Base-by-base conservation (phyloP, 2,113 vertebrate genomes). In the Phodopus roborovskii region DNA sequence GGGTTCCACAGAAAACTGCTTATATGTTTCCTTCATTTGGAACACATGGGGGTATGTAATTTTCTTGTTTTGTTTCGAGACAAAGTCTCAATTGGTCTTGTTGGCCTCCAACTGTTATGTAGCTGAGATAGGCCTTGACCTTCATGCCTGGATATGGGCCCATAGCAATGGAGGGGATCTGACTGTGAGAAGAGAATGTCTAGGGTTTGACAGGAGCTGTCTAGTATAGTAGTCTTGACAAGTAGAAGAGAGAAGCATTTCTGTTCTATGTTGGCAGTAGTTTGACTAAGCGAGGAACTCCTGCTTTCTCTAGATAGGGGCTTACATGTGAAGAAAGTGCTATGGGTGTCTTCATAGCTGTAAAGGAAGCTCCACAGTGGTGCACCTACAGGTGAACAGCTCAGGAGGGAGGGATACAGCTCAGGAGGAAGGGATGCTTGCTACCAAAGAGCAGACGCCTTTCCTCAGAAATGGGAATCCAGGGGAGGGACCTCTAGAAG, bases 41-140 rank as follows among this genome's bases (percentile, higher is more conserved):
- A 30, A 2, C 5, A 0, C 19, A 56, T 1, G 15, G 22, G 36
- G 0, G 24, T 58, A 36, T 58, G 20, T 30, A 19, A 42, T 74
- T 87, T n/a, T 87, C 42, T 39, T 73, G 1, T 53, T 87, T 73
- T 73, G 48, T 56, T 71, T 88, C 56, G 70, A 42, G 70, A 74
- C 70, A 30, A 48, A 26, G 70, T 74, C 70, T 7, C 36, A 5
- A 7, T 24, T 73, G 26, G 15, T 53, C 50, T 7, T 53, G 50
- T 28, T 56, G 66, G 50, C 50, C 68, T 88, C 48, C 70, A 71
- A 71, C 12, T 39, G 48, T 48, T 87, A 26, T 42, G 8, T 39
- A 73, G 16, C 50, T 48, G 36, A 73, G 20, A 7, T 36, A 56
- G 66, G 7, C 68, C 86, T 73, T 73, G 66, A 71, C 7, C 36